Conservation (phyloP, 2,888 invertebrate species). For the Leucoptera coffeella region DNA sequence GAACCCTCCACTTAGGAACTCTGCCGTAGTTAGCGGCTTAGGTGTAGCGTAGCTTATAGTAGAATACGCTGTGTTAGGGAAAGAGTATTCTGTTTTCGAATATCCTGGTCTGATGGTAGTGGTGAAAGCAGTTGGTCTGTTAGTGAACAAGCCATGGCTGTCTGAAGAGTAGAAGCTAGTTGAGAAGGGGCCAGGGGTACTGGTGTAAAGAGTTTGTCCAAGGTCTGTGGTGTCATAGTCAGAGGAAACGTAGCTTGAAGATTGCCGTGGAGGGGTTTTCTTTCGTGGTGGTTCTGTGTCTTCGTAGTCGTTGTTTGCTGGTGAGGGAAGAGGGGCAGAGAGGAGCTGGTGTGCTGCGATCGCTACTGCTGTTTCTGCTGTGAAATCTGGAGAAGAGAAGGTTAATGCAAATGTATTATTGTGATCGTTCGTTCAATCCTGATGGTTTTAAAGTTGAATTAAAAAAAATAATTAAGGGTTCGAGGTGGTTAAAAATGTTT, state of each 20-base stretch:
- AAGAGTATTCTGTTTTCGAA: constrained; percentile 2
- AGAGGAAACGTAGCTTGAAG: constrained; percentile 8
- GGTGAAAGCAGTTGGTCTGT: neutral
- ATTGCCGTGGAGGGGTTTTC: constrained; percentile 10
- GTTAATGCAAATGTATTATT: too few species aligned
- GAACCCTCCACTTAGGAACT: constrained; percentile 7
- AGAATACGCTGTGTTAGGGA: constrained; percentile 1
- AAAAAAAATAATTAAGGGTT: too few species aligned
- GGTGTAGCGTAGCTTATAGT: too few species aligned
- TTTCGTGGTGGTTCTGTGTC: constrained; percentile 14
- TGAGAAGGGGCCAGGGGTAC: neutral
- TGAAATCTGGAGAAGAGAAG: constrained; percentile 30
- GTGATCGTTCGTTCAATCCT: too few species aligned
- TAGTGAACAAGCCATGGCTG: neutral
- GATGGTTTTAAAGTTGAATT: too few species aligned
- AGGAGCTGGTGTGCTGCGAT: constrained; percentile 41
- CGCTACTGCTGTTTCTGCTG: constrained; percentile 36
- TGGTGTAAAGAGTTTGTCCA: neutral
- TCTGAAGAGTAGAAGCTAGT: too few species aligned
- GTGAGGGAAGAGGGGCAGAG: constrained; percentile 32
- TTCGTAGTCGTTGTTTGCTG: constrained; percentile 17
- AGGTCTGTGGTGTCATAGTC: neutral
- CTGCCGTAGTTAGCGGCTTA: constrained; percentile 1
- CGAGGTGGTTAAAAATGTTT: too few species aligned
- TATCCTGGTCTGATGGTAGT: constrained; percentile 2